Evolutionary conservation across 2,888 invertebrate species (phyloP).

Genomic region (Stenurella melanura): DNA sequence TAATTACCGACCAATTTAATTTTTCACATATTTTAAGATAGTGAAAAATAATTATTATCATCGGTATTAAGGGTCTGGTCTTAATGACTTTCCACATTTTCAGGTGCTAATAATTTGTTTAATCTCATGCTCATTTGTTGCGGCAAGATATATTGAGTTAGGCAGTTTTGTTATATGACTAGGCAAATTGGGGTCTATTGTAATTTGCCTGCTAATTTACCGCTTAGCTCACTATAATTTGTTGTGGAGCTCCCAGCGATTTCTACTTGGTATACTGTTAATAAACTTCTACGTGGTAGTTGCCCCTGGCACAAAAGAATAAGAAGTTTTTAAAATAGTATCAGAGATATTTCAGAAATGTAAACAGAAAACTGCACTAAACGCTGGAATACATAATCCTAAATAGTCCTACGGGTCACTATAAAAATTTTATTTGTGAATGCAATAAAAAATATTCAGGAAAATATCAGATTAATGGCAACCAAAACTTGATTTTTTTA

Average conservation of each 20-base stretch:
- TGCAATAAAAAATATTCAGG: too few species aligned
- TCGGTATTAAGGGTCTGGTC: constrained; percentile 10
- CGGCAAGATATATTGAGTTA: constrained; percentile 20
- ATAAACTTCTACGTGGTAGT: not conserved
- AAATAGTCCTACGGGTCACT: too few species aligned
- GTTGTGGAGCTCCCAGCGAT: not conserved
- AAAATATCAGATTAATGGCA: too few species aligned
- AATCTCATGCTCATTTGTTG: constrained; percentile 24
- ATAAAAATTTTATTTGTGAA: too few species aligned
- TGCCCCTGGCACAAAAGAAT: too few species aligned
- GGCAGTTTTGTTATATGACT: constrained; percentile 26
- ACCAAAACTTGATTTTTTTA: too few species aligned
- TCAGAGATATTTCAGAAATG: too few species aligned
- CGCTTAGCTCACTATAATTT: constrained; percentile 1
- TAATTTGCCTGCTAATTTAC: constrained; percentile 31
- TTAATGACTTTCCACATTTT: constrained; percentile 12
- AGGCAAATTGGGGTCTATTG: constrained; percentile 33
- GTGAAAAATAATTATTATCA: not conserved
- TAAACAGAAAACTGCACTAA: too few species aligned
- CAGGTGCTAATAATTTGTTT: constrained; percentile 24
- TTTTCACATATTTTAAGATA: not conserved
- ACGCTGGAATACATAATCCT: too few species aligned
- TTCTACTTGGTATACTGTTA: not conserved
- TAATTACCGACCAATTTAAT: not conserved
- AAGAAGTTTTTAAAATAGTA: too few species aligned